phyloP scores from a whole-genome alignment of 2,888 invertebrate species.

The Agrotis exclamationis region DNA sequence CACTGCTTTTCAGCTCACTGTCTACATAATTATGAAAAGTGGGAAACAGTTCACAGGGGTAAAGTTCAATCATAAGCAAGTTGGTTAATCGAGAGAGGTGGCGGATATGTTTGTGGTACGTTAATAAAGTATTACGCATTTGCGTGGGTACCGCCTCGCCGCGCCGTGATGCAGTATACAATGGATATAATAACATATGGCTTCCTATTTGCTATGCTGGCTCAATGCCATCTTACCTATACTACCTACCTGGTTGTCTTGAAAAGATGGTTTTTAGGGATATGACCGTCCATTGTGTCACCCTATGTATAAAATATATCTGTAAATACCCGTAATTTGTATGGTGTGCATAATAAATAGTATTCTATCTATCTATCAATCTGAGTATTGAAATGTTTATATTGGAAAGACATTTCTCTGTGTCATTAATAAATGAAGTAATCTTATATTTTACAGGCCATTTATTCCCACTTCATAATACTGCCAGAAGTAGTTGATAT shows the following conservation, averaged over 20 bases:
- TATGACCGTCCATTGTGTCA: too few relatives aligned
- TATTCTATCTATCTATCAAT: too few relatives aligned
- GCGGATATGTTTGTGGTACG: not conserved
- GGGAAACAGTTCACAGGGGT: not conserved
- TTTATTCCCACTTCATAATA: slow-evolving; percentile 90
- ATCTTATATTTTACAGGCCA: slow-evolving; percentile 80
- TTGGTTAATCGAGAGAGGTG: not conserved
- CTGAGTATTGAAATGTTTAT: too few relatives aligned
- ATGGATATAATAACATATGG: not conserved
- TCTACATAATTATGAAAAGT: too few relatives aligned
- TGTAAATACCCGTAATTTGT: too few relatives aligned
- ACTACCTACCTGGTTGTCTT: not conserved
- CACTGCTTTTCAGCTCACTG: not conserved
- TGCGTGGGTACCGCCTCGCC: slow-evolving; percentile 6
- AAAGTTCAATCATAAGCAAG: not conserved
- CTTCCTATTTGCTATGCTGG: slow-evolving; percentile 21
- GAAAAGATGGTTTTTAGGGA: too few relatives aligned
- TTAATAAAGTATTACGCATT: slow-evolving; percentile 10
- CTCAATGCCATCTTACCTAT: slow-evolving; percentile 21
- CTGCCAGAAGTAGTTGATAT: slow-evolving; percentile 91
- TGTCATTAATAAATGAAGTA: not conserved
- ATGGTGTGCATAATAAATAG: too few relatives aligned
- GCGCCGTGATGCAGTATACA: not conserved
- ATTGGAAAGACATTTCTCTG: too few relatives aligned
- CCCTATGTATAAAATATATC: too few relatives aligned